A percentile compares a stretch with the other conserved stretches of the same genome.
These are phyloP conservation scores for Eptatretus burgeri DNA, from an alignment of 2,113 vertebrate species.

Conservation along the genomic window DNA sequence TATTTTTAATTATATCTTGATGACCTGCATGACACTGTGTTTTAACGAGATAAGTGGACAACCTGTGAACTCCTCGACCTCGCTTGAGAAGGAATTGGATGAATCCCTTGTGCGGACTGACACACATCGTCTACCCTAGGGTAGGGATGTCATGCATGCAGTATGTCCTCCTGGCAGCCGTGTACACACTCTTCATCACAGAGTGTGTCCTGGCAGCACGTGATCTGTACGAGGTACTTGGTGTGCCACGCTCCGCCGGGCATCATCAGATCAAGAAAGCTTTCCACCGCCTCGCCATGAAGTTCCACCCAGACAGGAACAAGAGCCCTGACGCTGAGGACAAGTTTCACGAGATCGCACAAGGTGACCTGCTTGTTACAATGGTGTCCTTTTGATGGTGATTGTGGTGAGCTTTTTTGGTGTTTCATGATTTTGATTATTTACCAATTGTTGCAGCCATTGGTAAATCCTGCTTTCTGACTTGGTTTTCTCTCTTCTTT, in stretches of 20 bases:
- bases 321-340: slow-evolving; percentile 61
- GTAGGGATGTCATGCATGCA: too few species aligned
- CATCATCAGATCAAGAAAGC: slow-evolving; percentile 87
- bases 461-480: background rate
- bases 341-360: slow-evolving; percentile 73
- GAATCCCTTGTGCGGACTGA: too few species aligned
- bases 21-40: too few species aligned
- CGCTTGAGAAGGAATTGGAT: too few species aligned
- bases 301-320: slow-evolving; percentile 82
- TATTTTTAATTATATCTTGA: too few species aligned
- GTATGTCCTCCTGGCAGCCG: too few species aligned
- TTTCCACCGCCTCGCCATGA: slow-evolving; percentile 74
- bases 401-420: slow-evolving; percentile 7
- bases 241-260: slow-evolving; percentile 52
- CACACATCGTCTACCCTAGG: too few species aligned
- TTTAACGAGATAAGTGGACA: too few species aligned
- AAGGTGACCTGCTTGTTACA: slow-evolving; percentile 25
- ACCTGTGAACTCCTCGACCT: too few species aligned
- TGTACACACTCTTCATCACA: too few species aligned
- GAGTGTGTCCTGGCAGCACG: background rate
- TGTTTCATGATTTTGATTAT: background rate
- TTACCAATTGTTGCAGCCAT: background rate
- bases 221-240: slow-evolving; percentile 71
- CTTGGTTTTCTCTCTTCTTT: slow-evolving; percentile 10
- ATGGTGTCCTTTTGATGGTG: slow-evolving; percentile 8